A percentile compares a stretch with the other conserved stretches of the same genome.
phyloP scores from a whole-genome alignment of 2,113 vertebrate species.

The Piaya cayana region DNA sequence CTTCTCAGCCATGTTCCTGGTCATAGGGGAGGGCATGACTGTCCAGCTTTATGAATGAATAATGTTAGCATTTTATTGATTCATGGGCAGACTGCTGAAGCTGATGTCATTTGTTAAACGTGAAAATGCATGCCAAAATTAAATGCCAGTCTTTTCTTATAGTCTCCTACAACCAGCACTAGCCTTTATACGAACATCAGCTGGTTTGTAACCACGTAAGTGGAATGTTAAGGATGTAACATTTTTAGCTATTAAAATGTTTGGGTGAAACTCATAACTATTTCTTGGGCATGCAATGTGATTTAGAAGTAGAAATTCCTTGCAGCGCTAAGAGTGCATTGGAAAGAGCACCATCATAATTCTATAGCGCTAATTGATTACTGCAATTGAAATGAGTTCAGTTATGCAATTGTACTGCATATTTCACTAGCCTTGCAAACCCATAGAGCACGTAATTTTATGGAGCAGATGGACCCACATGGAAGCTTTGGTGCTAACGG shows the following conservation, averaged over 20 bases:
- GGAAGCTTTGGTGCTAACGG: neutral
- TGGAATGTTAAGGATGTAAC: constrained; percentile 24
- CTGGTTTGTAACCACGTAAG: neutral
- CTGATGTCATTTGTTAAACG: neutral
- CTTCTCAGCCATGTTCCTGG: neutral
- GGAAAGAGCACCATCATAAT: neutral
- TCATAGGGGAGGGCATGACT: neutral
- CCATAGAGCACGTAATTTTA: neutral
- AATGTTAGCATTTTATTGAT: neutral
- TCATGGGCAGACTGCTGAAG: neutral
- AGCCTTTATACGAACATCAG: constrained; percentile 22
- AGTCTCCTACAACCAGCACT: neutral
- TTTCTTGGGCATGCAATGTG: neutral
- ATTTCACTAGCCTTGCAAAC: neutral
- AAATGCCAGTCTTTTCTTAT: neutral
- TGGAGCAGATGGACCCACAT: neutral
- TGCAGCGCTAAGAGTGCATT: neutral
- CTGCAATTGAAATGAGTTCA: neutral
- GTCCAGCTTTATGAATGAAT: neutral
- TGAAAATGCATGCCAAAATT: neutral
- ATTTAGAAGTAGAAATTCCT: neutral
- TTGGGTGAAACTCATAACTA: neutral
- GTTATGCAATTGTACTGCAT: neutral
- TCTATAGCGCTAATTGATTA: neutral
- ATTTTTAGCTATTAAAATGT: neutral